Base-by-base conservation (phyloP, 92 coral and sea anemone species). In the Siderastrea siderea region DNA sequence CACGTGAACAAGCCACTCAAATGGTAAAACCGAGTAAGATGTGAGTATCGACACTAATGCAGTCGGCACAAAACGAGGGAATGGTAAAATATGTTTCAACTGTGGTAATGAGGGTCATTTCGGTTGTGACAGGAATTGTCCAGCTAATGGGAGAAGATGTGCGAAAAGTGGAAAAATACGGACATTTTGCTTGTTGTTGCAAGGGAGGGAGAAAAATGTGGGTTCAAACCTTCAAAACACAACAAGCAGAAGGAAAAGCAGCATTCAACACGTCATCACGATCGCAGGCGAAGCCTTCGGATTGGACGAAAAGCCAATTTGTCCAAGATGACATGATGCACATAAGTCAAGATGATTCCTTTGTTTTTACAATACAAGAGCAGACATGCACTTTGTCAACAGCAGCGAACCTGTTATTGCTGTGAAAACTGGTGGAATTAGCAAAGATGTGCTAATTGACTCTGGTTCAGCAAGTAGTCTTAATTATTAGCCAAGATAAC, bases 381-480 rank as follows among this genome's bases (percentile, higher is more conserved):
- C 77, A 82, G 77, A 48, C 78, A 54, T 58, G 77, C 51, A 69
- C 84, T 50, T 10, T 65, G 64, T 67, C 65, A 9, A 48, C 58
- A 1, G 45, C 75, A 75, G 17, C 46, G 87, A 74, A 76, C 93
- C 95, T 66, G 86, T 87, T 83, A 79, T 93, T 58, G 60, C 81
- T 47, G 93, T 90, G 77, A 79, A 87, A 66, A 86, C 90, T 74
- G 84, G 80, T 78, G 92, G 93, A 43, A 78, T 90, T 59, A 67
- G 77, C 49, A 92, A 78, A 78, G 88, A 81, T 17, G 74, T 81
- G 74, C 87, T 90, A 52, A 80, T 82, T 75, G 94, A 90, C 84
- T 93, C 92, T 47, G 96, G 96, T 68, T 93, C 93, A 46, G 96
- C 72, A 83, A 87, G 90, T 59, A 93, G 90, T 72, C 90, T 87